Percentiles rank a stretch among this genome's conserved stretches.
These are phyloP conservation scores for Deladenus siricidicola DNA, from an alignment of 2,888 invertebrate species.

Conservation along the genomic window DNA sequence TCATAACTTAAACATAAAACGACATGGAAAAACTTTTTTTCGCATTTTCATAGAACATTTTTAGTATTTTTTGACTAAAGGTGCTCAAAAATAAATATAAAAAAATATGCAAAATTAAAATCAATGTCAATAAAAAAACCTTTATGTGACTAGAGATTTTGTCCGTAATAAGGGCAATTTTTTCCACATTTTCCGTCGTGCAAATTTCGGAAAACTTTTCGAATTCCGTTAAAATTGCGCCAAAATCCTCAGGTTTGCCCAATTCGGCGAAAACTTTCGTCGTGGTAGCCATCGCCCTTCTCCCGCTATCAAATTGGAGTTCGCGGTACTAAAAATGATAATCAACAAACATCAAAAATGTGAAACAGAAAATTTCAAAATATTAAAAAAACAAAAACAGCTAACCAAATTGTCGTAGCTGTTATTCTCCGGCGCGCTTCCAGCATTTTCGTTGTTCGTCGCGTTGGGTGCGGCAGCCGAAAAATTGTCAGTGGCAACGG, in stretches of 20 bases:
- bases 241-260: slow-evolving; percentile 1
- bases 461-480: not conserved
- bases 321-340: slow-evolving; percentile 2
- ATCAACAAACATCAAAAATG: too few relatives aligned
- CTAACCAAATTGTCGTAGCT: not conserved
- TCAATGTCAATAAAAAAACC: not conserved
- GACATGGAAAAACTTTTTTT: too few relatives aligned
- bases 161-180: not conserved
- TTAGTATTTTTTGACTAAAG: too few relatives aligned
- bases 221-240: not conserved
- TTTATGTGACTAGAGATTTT: not conserved
- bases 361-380: too few relatives aligned
- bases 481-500: not conserved
- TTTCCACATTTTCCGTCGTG: not conserved
- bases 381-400: too few relatives aligned
- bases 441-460: not conserved
- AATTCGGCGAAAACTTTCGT: not conserved
- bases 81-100: too few relatives aligned
- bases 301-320: not conserved
- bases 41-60: too few relatives aligned
- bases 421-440: not conserved
- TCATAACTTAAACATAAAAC: too few relatives aligned
- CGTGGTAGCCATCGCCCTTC: not conserved
- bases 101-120: too few relatives aligned
- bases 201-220: not conserved